Evolutionary conservation across 2,113 vertebrate genomes (phyloP).

Genomic region (Pedionomus torquatus): DNA sequence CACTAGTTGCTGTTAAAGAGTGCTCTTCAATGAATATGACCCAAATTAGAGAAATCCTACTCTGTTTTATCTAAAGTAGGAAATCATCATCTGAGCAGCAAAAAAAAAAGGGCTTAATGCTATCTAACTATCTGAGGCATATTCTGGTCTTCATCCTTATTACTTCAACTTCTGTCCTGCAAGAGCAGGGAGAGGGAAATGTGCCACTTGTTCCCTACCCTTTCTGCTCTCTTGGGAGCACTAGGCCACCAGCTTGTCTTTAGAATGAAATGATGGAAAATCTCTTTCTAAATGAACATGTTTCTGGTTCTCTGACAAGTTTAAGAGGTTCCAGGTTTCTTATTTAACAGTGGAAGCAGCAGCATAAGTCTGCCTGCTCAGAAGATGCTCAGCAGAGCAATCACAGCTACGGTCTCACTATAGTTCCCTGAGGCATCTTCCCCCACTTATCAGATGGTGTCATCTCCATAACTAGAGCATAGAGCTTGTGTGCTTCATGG

Average conservation of each 20-base stretch:
- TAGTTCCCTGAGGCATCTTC: background rate
- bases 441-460: background rate
- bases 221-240: background rate
- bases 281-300: background rate
- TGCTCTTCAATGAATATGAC: background rate
- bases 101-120: background rate
- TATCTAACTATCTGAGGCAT: background rate
- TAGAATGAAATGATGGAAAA: background rate
- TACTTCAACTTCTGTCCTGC: background rate
- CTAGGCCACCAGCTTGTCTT: background rate
- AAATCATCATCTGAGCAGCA: background rate
- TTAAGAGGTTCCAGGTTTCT: background rate
- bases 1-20: background rate
- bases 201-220: background rate
- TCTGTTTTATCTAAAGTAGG: background rate
- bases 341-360: background rate
- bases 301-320: background rate
- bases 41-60: background rate
- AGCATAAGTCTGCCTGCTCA: background rate
- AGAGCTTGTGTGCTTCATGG: background rate
- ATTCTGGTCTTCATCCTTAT: background rate
- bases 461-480: background rate
- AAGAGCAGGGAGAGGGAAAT: background rate
- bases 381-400: background rate
- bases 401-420: background rate